Evolutionary conservation across 2,797 vertebrate species (phyloP).

Genomic region (Loris lydekkerianus): DNA sequence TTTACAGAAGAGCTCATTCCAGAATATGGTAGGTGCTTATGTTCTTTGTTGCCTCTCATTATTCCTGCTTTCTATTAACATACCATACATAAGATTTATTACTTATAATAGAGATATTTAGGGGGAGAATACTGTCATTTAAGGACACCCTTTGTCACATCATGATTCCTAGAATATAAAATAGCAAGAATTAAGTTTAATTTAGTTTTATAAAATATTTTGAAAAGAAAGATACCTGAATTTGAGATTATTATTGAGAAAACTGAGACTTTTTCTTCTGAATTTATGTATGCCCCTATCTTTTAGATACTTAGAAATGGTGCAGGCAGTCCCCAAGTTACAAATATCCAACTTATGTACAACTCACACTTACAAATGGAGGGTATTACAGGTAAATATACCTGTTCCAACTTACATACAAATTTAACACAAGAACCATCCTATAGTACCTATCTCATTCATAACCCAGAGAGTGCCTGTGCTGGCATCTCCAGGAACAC

Average conservation of each 20-base stretch:
- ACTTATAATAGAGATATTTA: neutral
- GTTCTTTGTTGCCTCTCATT: neutral
- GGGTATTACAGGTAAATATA: no score
- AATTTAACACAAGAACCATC: no score
- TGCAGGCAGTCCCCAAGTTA: no score
- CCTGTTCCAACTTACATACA: no score
- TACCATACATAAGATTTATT: neutral
- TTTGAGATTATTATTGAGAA: neutral
- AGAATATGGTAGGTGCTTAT: neutral
- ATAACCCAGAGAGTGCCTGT: no score
- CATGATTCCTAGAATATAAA: neutral
- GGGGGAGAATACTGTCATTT: neutral
- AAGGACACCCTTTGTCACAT: neutral
- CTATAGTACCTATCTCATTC: no score
- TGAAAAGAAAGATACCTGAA: neutral
- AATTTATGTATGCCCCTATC: neutral
- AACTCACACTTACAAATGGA: no score
- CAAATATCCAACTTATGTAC: no score
- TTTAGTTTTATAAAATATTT: conserved; percentile 12
- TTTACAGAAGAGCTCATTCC: neutral
- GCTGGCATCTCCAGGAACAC: neutral
- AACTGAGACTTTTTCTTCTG: neutral
- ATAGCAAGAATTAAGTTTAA: neutral
- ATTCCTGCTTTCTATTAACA: neutral
- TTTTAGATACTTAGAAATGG: neutral